These are phyloP conservation scores for Propithecus coquereli DNA, from an alignment of 2,113 vertebrate genomes.

Conservation along the genomic window DNA sequence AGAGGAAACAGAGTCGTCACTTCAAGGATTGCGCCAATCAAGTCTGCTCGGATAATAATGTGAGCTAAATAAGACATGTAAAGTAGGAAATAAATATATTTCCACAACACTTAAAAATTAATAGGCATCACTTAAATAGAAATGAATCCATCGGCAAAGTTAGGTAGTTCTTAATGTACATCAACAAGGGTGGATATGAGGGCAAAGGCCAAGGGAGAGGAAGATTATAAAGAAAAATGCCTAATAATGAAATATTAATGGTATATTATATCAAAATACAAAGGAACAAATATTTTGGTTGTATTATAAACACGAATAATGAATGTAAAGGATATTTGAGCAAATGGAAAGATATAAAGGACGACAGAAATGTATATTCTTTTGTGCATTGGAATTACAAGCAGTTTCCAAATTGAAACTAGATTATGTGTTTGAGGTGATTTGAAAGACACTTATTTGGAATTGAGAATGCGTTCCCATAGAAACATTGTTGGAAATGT, in stretches of 20 bases:
- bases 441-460: constrained; percentile 36
- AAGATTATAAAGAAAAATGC: not conserved
- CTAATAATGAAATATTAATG: not conserved
- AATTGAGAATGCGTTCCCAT: constrained; percentile 28
- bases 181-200: not conserved
- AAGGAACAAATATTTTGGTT: not conserved
- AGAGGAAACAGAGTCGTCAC: not conserved
- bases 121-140: not conserved
- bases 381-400: not conserved
- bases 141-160: constrained; percentile 18
- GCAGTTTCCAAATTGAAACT: constrained; percentile 47
- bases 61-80: not conserved
- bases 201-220: not conserved
- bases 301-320: not conserved
- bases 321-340: not conserved
- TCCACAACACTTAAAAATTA: not conserved
- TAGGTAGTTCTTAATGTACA: not conserved
- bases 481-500: constrained; percentile 38
- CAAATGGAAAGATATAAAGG: constrained; percentile 12
- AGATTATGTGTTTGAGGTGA: constrained; percentile 19
- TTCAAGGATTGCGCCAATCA: not conserved
- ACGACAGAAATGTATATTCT: not conserved
- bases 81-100: not conserved
- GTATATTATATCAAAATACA: constrained; percentile 8
- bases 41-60: not conserved